A percentile compares a stretch with the other conserved stretches of the same genome.
These are phyloP conservation scores for Andrena hattorfiana DNA, from an alignment of 2,888 invertebrate species.

Conservation along the genomic window DNA sequence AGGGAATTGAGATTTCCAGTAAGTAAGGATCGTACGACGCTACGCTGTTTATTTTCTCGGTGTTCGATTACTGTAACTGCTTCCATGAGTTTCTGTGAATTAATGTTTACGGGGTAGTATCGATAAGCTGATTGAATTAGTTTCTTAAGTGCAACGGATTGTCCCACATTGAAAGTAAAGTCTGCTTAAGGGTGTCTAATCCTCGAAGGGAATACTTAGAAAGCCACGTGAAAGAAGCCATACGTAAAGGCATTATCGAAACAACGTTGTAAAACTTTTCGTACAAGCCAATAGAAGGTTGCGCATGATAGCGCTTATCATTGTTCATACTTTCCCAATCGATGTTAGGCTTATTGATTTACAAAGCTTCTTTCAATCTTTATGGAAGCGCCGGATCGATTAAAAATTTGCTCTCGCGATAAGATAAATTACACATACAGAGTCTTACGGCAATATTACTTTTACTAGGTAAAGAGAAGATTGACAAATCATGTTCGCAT, in stretches of 20 bases:
- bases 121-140: neutral
- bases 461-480: neutral
- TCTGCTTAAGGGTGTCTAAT: constrained; percentile 44
- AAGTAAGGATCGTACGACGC: constrained; percentile 71
- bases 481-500: neutral
- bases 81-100: neutral
- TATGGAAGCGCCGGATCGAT: neutral
- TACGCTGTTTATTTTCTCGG: neutral
- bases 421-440: constrained; percentile 1
- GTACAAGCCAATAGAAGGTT: neutral
- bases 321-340: neutral
- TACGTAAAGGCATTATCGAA: constrained; percentile 41
- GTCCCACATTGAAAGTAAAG: constrained; percentile 39
- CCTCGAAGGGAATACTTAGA: constrained; percentile 51
- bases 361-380: constrained; percentile 3
- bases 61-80: neutral
- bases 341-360: neutral
- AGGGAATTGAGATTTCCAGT: constrained; percentile 86
- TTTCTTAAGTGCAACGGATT: constrained; percentile 13
- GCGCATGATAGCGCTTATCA: constrained; percentile 21
- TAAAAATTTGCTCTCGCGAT: neutral
- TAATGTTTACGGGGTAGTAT: neutral
- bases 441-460: neutral
- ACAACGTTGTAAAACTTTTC: constrained; percentile 8
- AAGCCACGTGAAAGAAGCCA: constrained; percentile 60